Conservation (phyloP, 1,140 invertebrate genomes). For the Drosophila littoralis region DNA sequence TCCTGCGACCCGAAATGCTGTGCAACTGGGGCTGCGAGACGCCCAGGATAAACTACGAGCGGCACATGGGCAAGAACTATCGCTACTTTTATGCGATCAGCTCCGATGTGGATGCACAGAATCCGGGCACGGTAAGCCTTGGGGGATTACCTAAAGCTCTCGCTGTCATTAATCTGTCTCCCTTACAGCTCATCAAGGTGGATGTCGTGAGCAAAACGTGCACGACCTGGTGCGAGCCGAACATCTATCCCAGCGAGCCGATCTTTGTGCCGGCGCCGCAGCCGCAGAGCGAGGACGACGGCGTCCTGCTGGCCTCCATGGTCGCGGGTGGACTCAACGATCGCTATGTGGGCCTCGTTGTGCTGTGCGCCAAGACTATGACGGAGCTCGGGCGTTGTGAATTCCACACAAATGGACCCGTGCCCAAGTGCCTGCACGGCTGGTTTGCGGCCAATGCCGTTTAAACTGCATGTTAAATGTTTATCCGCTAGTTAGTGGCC, state of each 20-base stretch:
- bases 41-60: constrained; percentile 91
- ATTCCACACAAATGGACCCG: constrained; percentile 89
- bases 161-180: too few species aligned
- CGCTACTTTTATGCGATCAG: constrained; percentile 95
- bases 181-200: constrained; percentile 91
- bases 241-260: constrained; percentile 93
- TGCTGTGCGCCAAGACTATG: constrained; percentile 89
- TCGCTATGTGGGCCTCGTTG: constrained; percentile 88
- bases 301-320: constrained; percentile 89
- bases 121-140: constrained; percentile 91
- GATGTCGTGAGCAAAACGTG: constrained; percentile 87
- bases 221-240: constrained; percentile 89
- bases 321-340: constrained; percentile 87
- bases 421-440: constrained; percentile 92
- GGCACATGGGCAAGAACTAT: constrained; percentile 87
- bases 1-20: constrained; percentile 88
- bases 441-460: constrained; percentile 87
- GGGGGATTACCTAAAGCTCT: neutral
- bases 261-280: constrained; percentile 91
- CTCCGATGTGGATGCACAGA: constrained; percentile 92
- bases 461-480: constrained; percentile 29
- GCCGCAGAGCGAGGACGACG: constrained; percentile 91
- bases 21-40: constrained; percentile 93
- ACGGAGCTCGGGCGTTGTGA: constrained; percentile 88
- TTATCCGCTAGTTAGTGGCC: neutral